Percentiles rank a stretch among this genome's conserved stretches.
These are phyloP conservation scores for Dendrophyllia cribrosa DNA, from an alignment of 64 coral and sea anemone genomes.

Conservation along the genomic window DNA sequence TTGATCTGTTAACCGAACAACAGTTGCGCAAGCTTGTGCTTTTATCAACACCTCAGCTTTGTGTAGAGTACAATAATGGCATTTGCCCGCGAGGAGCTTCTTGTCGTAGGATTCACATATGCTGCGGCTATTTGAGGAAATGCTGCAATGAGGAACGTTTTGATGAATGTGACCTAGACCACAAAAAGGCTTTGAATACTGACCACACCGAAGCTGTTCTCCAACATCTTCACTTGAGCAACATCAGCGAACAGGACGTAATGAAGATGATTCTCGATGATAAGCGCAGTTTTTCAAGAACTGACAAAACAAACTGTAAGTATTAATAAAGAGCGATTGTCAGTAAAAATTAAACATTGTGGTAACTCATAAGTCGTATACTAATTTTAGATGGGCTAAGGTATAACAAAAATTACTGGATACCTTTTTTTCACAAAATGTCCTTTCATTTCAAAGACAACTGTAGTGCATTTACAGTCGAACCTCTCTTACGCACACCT, in stretches of 20 bases:
- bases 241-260: background rate
- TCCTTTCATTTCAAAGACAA: no score
- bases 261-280: background rate
- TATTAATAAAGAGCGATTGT: background rate
- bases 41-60: slow-evolving; percentile 64
- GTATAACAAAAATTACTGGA: no score
- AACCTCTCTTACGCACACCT: no score
- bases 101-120: slow-evolving; percentile 51
- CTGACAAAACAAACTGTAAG: slow-evolving; percentile 18
- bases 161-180: background rate
- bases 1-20: slow-evolving; percentile 42
- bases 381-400: no score
- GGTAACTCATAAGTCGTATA: no score
- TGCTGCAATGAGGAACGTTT: background rate
- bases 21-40: slow-evolving; percentile 47
- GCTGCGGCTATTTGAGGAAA: slow-evolving; percentile 20
- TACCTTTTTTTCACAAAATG: no score
- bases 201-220: slow-evolving; percentile 17
- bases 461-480: no score
- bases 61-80: slow-evolving; percentile 61
- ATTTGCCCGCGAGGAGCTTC: slow-evolving; percentile 4
- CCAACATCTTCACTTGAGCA: background rate
- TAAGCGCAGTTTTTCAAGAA: background rate
- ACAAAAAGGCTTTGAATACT: slow-evolving; percentile 22
- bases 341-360: background rate